Conservation (phyloP, 2,888 invertebrate species). For the Taenaris catops region DNA sequence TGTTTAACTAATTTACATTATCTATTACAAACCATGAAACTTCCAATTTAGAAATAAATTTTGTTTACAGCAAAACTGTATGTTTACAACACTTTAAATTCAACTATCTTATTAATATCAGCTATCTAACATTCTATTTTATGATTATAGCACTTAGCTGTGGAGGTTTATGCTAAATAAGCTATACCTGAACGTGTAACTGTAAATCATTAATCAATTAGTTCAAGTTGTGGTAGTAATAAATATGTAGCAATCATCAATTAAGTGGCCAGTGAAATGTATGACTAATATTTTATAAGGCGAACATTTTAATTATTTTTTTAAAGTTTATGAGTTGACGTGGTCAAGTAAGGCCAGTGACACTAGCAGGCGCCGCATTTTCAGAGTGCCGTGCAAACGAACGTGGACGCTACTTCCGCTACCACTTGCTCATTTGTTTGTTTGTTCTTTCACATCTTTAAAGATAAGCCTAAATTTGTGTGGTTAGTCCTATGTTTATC, state of each 20-base stretch:
- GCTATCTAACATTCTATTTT: too few relatives aligned
- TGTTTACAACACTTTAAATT: too few relatives aligned
- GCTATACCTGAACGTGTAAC: slow-evolving; percentile 11
- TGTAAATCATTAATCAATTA: slow-evolving; percentile 22
- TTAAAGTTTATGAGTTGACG: slow-evolving; percentile 27
- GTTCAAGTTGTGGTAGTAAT: slow-evolving; percentile 15
- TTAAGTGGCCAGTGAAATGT: slow-evolving; percentile 20
- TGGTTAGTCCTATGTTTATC: too few relatives aligned
- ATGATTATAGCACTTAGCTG: too few relatives aligned
- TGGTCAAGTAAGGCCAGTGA: slow-evolving; percentile 55
- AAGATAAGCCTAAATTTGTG: too few relatives aligned
- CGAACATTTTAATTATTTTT: slow-evolving; percentile 26
- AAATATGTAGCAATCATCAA: slow-evolving; percentile 23
- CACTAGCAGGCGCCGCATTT: slow-evolving; percentile 48
- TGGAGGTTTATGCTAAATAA: slow-evolving; percentile 4
- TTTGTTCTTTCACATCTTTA: too few relatives aligned
- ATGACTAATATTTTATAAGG: slow-evolving; percentile 20
- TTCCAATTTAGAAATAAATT: too few relatives aligned
- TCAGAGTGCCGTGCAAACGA: slow-evolving; percentile 29
- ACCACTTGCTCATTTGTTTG: slow-evolving; percentile 18
- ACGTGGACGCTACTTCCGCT: slow-evolving; percentile 24
- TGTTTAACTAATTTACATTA: too few relatives aligned
- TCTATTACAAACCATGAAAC: too few relatives aligned
- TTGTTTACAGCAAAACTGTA: too few relatives aligned
- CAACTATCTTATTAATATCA: too few relatives aligned